Evolutionary conservation across 1,140 invertebrate species (phyloP).

Genomic region (Drosophila pachea): DNA sequence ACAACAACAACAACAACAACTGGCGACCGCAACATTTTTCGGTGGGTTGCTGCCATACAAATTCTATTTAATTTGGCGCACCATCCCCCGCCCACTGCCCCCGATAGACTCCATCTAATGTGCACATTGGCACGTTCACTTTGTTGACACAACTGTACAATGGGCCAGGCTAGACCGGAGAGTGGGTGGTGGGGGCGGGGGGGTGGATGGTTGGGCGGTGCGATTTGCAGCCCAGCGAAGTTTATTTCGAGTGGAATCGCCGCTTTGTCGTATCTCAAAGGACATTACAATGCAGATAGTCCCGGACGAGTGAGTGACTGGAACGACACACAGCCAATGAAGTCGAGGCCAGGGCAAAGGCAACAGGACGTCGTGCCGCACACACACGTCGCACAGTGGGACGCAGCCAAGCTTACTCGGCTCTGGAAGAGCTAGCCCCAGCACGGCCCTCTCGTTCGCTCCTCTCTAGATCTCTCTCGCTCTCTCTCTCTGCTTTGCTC

Average conservation of each 20-base stretch:
- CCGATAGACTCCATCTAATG: conserved; percentile 54
- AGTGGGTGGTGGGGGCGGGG: background rate
- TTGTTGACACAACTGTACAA: conserved; percentile 75
- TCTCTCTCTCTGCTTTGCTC: background rate
- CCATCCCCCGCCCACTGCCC: background rate
- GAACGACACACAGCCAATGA: conserved; percentile 46
- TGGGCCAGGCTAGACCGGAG: background rate
- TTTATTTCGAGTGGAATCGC: conserved; percentile 75
- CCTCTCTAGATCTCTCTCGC: too few species aligned
- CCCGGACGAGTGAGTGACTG: conserved; percentile 55
- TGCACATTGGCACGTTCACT: conserved; percentile 74
- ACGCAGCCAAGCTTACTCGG: too few species aligned
- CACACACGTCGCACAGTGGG: conserved; percentile 11
- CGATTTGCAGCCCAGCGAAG: conserved; percentile 46
- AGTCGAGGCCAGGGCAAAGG: conserved; percentile 22
- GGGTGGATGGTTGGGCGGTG: background rate
- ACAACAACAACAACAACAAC: conserved; percentile 35
- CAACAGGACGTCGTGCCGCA: background rate
- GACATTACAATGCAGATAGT: conserved; percentile 76
- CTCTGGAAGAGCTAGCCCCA: too few species aligned
- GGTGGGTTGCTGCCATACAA: conserved; percentile 67
- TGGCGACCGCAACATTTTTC: conserved; percentile 71
- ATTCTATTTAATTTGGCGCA: conserved; percentile 71
- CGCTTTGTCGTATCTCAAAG: conserved; percentile 72
- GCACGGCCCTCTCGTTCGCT: too few species aligned